Conservation (phyloP, 2,113 vertebrate species). For the Tenrec ecaudatus region DNA sequence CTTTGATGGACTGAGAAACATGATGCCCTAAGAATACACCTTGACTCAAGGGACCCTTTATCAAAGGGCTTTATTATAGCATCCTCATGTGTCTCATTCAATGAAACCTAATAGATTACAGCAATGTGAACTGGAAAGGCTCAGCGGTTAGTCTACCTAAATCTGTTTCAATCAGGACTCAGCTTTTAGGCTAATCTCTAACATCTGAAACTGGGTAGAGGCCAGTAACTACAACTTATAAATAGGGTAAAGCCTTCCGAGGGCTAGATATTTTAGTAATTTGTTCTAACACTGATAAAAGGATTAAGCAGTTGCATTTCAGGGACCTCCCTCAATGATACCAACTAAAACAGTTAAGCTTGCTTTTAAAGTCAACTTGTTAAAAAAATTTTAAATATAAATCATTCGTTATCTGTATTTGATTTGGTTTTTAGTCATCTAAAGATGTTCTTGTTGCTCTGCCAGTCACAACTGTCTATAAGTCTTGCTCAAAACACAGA, state of each 20-base stretch:
- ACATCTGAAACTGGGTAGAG: slow-evolving; percentile 85
- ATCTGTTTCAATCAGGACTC: slow-evolving; percentile 87
- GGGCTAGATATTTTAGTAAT: slow-evolving; percentile 82
- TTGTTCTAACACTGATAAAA: slow-evolving; percentile 86
- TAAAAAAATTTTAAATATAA: slow-evolving; percentile 62
- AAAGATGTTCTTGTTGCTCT: slow-evolving; percentile 30
- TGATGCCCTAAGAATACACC: slow-evolving; percentile 79
- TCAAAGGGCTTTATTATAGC: slow-evolving; percentile 83
- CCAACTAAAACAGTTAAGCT: slow-evolving; percentile 23
- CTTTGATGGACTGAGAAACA: slow-evolving; percentile 84
- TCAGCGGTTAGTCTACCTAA: slow-evolving; percentile 86
- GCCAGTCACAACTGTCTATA: slow-evolving; percentile 29
- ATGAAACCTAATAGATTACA: slow-evolving; percentile 88
- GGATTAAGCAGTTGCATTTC: slow-evolving; percentile 83
- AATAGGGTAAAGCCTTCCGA: slow-evolving; percentile 84
- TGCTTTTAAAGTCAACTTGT: slow-evolving; percentile 66
- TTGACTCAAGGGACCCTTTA: slow-evolving; percentile 84
- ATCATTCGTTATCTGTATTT: not conserved
- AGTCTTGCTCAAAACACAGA: slow-evolving; percentile 51
- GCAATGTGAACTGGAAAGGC: slow-evolving; percentile 82
- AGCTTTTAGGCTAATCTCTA: slow-evolving; percentile 88
- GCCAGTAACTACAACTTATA: slow-evolving; percentile 82
- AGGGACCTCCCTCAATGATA: slow-evolving; percentile 77
- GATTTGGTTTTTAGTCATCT: slow-evolving; percentile 29
- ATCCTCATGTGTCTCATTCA: slow-evolving; percentile 83